Evolutionary conservation across 2,888 invertebrate genomes (phyloP), one percentile per base, ranked within the genome.

Genomic region (Drosophila kuntzei): DNA sequence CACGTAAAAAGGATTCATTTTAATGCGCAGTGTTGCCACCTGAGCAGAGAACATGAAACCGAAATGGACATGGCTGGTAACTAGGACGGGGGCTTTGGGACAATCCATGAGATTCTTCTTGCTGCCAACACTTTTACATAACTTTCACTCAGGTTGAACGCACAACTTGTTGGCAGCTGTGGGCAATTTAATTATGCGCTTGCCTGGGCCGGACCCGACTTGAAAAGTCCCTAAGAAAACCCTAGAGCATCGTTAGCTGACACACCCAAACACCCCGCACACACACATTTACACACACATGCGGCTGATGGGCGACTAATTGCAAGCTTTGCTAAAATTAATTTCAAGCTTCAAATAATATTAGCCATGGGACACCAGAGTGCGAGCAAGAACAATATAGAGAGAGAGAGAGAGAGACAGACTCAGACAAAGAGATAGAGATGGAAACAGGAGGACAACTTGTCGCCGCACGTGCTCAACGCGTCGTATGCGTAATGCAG

Each of bases 241-340:
- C 74, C 74, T 29, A 43, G 61, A 73, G 69, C 64, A 55, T 74
- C 63, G 60, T 68, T 71, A 54, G 54, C 53, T 22, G 37, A 29
- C 51, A 65, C 62, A 51, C 34, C 11, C 41, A 43, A 20, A 57
- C 25, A 29, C 12, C 43, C 18, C 39, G 25, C 22, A 41, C 58
- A 46, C 46, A 22, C 43, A 55, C 29, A 32, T 44, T 54, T 47
- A 25, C 50, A 51, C 44, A 60, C 55, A 67, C 29, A 50, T 64
- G 43, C 54, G 25, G 44, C 62, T 85, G 80, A 81, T 84, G 77
- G 61, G 66, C 68, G 67, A 67, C 82, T 89, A 87, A 89, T 87
- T 87, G 80, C 82, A 71, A 77, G 71, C 78, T 87, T 73, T 75
- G 82, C 80, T 74, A 76, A 89, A 89, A 85, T 87, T 85, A 87